Evolutionary conservation across 2,113 vertebrate species (phyloP), one percentile per base, ranked within the genome.

Genomic region (Corythornis cristatus): DNA sequence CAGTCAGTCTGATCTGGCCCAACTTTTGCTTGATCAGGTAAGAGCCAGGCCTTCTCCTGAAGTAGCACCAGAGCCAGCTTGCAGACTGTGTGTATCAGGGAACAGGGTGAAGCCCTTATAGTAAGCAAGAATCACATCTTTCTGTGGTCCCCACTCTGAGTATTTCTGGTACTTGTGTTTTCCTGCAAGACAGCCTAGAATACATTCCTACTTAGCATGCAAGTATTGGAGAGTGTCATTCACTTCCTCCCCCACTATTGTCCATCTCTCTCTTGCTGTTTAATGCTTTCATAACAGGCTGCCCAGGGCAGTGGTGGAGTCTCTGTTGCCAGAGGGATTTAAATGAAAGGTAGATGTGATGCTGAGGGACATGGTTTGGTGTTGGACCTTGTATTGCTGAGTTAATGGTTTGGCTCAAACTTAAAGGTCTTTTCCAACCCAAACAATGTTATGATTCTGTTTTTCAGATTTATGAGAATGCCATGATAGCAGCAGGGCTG

Each of bases 401-500:
- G 37, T 21, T 43, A 65, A 20, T 13, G 10, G 17, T 31, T 65
- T 18, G 17, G 29, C 18, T 31, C 6, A 6, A 43, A 10, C 18
- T 65, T 43, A 21, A 43, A 42, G 61, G 40, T 64, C 26, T 29
- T 43, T 64, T 9, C 40, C 28, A 45, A 43, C 28, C 62, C 29
- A 43, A 64, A 64, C 6, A 29, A 65, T 31, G 31, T 28, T 20
- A 9, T 43, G 62, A 31, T 65, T 82, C 13, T 51, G 64, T 93
- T 56, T 51, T 62, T 78, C 97, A 99, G 99, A 98, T 99, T 92
- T 99, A 99, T 20, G 99, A 99, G 96, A 99, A 99, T 7, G 99
- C 99, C 89, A 99, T 99, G 99, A 99, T 99, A 66, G 88, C 99
- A 31, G 99, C 99, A 2, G 99, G 99, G 11, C 97, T 99, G 15